Conservation (phyloP, 2,888 invertebrate genomes). For the Lasioglossum lativentre region DNA sequence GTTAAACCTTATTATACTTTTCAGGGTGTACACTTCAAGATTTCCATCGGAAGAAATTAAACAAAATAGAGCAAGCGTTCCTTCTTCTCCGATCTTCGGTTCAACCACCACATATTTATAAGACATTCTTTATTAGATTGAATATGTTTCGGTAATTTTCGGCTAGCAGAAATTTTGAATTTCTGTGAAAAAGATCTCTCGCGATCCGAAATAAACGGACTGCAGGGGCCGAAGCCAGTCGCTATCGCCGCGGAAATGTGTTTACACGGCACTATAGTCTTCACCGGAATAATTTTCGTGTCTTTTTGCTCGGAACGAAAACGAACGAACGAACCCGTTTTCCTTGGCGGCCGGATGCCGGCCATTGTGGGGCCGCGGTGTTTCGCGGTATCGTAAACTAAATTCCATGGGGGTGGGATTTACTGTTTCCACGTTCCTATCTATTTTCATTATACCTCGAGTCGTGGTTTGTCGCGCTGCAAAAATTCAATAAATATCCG, state of each 20-base stretch:
- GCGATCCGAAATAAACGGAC: slow-evolving; percentile 43
- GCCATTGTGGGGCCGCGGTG: slow-evolving; percentile 51
- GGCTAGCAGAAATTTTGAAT: too few relatives aligned
- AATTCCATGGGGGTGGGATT: slow-evolving; percentile 65
- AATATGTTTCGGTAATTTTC: too few relatives aligned
- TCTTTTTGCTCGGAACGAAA: slow-evolving; percentile 65
- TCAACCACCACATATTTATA: too few relatives aligned
- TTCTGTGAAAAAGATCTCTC: neutral
- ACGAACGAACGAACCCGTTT: slow-evolving; percentile 61
- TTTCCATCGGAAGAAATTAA: too few relatives aligned
- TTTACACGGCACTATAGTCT: slow-evolving; percentile 59
- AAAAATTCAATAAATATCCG: slow-evolving; percentile 55
- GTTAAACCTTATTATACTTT: neutral
- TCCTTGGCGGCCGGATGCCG: slow-evolving; percentile 58
- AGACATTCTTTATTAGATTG: too few relatives aligned
- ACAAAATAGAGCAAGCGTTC: too few relatives aligned
- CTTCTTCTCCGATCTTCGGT: too few relatives aligned
- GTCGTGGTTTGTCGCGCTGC: neutral
- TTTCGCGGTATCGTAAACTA: slow-evolving; percentile 67
- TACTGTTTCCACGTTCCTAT: slow-evolving; percentile 68
- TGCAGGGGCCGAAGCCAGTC: neutral
- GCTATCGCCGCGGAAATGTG: slow-evolving; percentile 37
- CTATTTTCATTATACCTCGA: slow-evolving; percentile 65
- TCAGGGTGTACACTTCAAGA: neutral
- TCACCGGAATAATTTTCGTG: slow-evolving; percentile 47